Conservation (phyloP, 23 tunicate genomes). For the Clavelina lepadiformis region DNA sequence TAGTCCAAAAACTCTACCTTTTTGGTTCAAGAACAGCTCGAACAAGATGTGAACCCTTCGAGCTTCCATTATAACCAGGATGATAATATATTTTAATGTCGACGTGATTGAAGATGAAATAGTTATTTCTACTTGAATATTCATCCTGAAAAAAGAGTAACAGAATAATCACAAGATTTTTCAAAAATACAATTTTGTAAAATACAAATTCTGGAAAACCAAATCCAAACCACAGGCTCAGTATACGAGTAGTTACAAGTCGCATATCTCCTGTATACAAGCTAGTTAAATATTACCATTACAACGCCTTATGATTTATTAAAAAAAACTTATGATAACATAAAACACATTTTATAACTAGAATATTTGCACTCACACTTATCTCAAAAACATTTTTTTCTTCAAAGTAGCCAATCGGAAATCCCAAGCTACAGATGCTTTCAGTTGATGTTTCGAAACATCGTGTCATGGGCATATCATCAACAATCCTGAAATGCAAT, state of each 20-base stretch:
- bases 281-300: not conserved
- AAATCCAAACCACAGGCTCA: no score
- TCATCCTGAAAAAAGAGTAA: conserved; percentile 16
- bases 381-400: conserved; percentile 69
- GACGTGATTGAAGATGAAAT: conserved; percentile 82
- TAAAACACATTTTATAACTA: not conserved
- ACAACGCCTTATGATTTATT: not conserved
- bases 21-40: conserved; percentile 45
- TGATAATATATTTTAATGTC: conserved; percentile 63
- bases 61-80: conserved; percentile 9
- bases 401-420: conserved; percentile 97
- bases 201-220: no score
- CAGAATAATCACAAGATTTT: no score
- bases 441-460: conserved; percentile 65
- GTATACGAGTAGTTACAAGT: no score
- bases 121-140: conserved; percentile 36
- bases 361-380: conserved; percentile 49
- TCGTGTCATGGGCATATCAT: conserved; percentile 99
- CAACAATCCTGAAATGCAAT: conserved; percentile 81
- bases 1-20: no score
- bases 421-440: conserved; percentile 87
- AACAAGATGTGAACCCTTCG: conserved; percentile 39
- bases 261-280: conserved; percentile 15
- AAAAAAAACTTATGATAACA: not conserved
- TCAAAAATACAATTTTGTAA: no score